Conservation (phyloP, 2,113 vertebrate genomes). For the Tachysurus vachellii region DNA sequence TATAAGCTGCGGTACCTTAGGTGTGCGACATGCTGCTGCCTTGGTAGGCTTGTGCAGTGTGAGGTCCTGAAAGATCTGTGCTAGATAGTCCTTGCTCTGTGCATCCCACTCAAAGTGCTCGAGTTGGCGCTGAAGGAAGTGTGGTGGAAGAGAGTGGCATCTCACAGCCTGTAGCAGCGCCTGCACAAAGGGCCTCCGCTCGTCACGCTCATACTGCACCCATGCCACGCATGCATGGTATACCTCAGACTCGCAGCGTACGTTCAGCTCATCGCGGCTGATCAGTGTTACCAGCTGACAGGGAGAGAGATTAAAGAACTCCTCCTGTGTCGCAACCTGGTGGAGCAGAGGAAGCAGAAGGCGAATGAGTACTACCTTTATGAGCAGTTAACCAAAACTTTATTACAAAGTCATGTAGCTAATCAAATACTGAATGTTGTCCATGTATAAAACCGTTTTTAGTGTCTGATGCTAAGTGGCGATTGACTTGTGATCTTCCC, state of each 20-base stretch:
- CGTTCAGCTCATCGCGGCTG: constrained; percentile 93
- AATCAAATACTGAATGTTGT: background rate
- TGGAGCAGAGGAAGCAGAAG: background rate
- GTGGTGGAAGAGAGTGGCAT: constrained; percentile 90
- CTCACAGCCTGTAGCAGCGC: constrained; percentile 90
- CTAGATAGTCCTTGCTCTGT: constrained; percentile 89
- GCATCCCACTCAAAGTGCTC: constrained; percentile 86
- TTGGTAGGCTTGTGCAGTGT: constrained; percentile 89
- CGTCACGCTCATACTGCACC: constrained; percentile 87
- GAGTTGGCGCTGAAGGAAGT: constrained; percentile 90
- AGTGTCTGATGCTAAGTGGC: background rate
- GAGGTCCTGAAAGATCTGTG: constrained; percentile 89
- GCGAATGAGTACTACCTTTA: background rate
- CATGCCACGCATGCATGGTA: constrained; percentile 93
- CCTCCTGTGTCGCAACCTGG: constrained; percentile 90
- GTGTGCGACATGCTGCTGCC: constrained; percentile 76
- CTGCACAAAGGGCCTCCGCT: constrained; percentile 82
- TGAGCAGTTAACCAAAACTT: background rate
- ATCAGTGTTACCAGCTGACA: constrained; percentile 92
- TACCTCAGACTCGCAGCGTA: constrained; percentile 93
- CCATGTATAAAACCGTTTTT: background rate
- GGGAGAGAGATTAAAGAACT: constrained; percentile 91
- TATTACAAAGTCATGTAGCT: background rate
- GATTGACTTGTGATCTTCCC: background rate
- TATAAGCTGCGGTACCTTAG: constrained; percentile 88